Evolutionary conservation across 2,888 invertebrate genomes (phyloP).

Genomic region (Drosophila borealis): DNA sequence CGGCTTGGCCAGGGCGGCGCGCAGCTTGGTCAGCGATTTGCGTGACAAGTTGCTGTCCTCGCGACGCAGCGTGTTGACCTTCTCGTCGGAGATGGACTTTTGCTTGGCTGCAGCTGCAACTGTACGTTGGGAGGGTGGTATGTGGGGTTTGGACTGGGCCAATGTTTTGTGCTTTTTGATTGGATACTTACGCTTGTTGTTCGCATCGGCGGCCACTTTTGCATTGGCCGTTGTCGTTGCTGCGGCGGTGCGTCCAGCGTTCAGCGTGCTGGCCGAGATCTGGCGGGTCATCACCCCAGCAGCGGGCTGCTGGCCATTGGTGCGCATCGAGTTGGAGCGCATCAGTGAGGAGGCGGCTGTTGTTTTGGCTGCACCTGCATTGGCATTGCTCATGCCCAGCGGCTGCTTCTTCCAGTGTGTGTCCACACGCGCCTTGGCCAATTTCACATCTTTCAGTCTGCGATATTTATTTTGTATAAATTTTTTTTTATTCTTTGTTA

Average conservation of each 20-base stretch:
- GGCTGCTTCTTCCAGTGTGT: constrained; percentile 82
- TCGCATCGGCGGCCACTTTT: constrained; percentile 64
- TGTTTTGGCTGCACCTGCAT: constrained; percentile 25
- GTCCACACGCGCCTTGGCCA: constrained; percentile 84
- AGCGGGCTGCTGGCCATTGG: constrained; percentile 9
- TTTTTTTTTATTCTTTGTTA: not conserved
- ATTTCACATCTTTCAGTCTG: constrained; percentile 76
- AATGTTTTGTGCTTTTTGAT: not conserved
- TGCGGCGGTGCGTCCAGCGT: constrained; percentile 29
- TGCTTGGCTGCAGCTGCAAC: constrained; percentile 28
- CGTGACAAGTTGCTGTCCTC: constrained; percentile 84
- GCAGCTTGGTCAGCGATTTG: constrained; percentile 81
- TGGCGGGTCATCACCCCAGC: constrained; percentile 45
- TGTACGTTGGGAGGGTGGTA: constrained; percentile 15
- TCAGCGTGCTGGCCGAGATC: constrained; percentile 32
- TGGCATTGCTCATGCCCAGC: constrained; percentile 39
- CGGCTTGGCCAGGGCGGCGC: constrained; percentile 76
- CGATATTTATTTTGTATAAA: not conserved
- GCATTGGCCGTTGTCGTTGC: constrained; percentile 72
- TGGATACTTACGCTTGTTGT: constrained; percentile 51
- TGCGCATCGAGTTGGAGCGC: constrained; percentile 81
- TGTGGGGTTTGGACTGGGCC: constrained; percentile 5
- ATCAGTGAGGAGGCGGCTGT: constrained; percentile 28
- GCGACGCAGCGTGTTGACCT: constrained; percentile 70
- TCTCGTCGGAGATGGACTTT: constrained; percentile 48